Evolutionary conservation across 1,140 invertebrate species (phyloP), one percentile per base, ranked within the genome.

Genomic region (Bombus polaris): DNA sequence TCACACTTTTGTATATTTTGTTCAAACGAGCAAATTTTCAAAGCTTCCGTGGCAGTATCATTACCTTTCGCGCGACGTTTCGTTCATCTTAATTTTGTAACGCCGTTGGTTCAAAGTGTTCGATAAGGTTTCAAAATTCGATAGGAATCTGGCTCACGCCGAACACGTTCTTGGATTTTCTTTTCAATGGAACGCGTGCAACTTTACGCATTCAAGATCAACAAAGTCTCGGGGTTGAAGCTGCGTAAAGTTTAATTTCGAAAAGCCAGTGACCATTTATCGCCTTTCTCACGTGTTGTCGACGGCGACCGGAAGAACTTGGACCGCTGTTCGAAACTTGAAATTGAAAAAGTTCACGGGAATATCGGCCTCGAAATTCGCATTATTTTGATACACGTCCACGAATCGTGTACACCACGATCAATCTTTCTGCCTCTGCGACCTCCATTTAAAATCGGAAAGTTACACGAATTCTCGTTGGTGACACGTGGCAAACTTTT

Each of bases 271-370:
- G 35, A 62, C 74, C 62, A 77, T 81, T 81, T 81, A 81, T 81
- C 47, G 80, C 35, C n/a, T 77, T 77, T 35, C 35, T 35, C 42
- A 13, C 57, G 42, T n/a, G 42, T 32, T 53, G 71, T 39, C 72
- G 18, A 4, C 65, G 59, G n/a, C 44, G 32, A 10, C n/a, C 12
- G 12, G 13, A n/a, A n/a, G 9, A 77, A 83, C 81, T 53, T 70
- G 44, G 10, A 32, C 28, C 44, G 47, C 39, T 9, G 37, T 57
- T 62, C 80, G 53, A 65, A 81, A 81, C 80, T 81, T 81, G 39
- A 81, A 81, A 81, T 81, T 81, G 80, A 74, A 81, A 81, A 81
- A 81, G 80, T 77, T 77, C 44, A 53, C 9, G 8, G 72, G n/a
- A 82, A 82, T 47, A 44, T 66, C 81, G 66, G 75, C 25, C 73